A percentile compares a stretch with the other conserved stretches of the same genome.
These are phyloP conservation scores for Aromia moschata DNA, from an alignment of 2,888 invertebrate genomes.

Conservation along the genomic window DNA sequence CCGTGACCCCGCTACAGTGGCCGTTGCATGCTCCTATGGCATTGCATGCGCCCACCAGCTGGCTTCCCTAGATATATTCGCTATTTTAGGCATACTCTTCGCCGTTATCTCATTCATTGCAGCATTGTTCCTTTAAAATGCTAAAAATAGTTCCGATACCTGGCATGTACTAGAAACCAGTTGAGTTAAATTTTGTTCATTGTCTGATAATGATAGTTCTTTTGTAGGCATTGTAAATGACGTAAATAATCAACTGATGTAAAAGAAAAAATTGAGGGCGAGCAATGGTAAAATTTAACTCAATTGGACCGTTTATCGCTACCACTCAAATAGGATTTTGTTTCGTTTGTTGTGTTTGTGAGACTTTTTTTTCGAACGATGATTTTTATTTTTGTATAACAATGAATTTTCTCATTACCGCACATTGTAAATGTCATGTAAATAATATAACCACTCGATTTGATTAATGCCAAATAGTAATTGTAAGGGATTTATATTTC, in stretches of 20 bases:
- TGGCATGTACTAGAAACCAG: constrained; percentile 13
- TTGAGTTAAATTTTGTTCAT: too few relatives aligned
- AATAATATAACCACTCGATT: constrained; percentile 18
- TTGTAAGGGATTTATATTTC: constrained; percentile 27
- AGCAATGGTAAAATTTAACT: too few relatives aligned
- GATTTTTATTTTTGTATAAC: constrained; percentile 34
- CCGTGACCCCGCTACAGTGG: constrained; percentile 71
- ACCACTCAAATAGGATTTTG: constrained; percentile 5
- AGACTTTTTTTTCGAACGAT: constrained; percentile 22
- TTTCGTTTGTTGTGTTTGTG: not conserved
- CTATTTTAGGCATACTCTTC: constrained; percentile 78
- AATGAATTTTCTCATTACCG: constrained; percentile 17
- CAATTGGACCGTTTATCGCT: too few relatives aligned
- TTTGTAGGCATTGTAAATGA: too few relatives aligned
- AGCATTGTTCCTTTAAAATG: constrained; percentile 68
- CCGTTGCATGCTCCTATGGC: constrained; percentile 81
- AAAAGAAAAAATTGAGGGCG: too few relatives aligned
- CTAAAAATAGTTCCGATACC: constrained; percentile 1
- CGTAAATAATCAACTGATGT: too few relatives aligned
- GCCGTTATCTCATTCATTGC: constrained; percentile 79
- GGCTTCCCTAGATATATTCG: constrained; percentile 78
- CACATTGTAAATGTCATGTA: constrained; percentile 28
- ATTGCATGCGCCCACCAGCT: constrained; percentile 76
- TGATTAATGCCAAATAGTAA: constrained; percentile 44
- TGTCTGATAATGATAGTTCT: too few relatives aligned